Evolutionary conservation across 1,140 invertebrate genomes (phyloP), one percentile per base, ranked within the genome.

Genomic region (Drosophila sproati): DNA sequence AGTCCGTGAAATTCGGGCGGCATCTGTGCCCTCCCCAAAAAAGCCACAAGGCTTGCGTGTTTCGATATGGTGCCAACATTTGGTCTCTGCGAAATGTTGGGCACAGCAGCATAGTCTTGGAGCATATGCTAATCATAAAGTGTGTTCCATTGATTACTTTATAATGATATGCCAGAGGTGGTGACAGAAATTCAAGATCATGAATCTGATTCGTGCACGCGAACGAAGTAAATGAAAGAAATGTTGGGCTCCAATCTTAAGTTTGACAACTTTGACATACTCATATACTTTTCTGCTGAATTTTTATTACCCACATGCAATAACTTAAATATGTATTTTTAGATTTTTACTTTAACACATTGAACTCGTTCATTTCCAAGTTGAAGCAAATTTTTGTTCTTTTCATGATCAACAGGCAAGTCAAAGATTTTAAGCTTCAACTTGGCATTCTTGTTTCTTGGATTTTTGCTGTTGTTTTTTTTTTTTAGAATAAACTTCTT

Each of bases 1-100:
- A 69, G 76, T 67, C 54, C 67, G 74, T 86, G 70, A 81, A 81
- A 81, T 86, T 78, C 66, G 63, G 69, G 75, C 67, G 71, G 59
- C 79, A 88, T 62, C 79, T 87, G 82, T 71, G 64, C 31, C 5
- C 43, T 20, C 8, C 12, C n/a, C 45, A 39, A 68, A 56, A 56
- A 61, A 43, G 48, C 72, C 66, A 41, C 72, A 55, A 62, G 39
- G 60, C n/a, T 32, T 47, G 39, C 43, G 60, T 20, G 55, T 60
- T 20, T 31, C 66, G 62, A 76, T 71, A 80, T 80, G 72, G 43
- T 34, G 71, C 73, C 70, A 50, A 5, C 51, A 78, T 71, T 78
- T 69, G 76, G 60, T 73, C 5, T 8, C 41, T 28, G 8, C 8
- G 20, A 62, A 39, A 39, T 70, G 48, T 37, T 61, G 39, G 32